These are phyloP conservation scores for Todiramphus chloris DNA, from an alignment of 2,113 vertebrate genomes.

Conservation along the genomic window DNA sequence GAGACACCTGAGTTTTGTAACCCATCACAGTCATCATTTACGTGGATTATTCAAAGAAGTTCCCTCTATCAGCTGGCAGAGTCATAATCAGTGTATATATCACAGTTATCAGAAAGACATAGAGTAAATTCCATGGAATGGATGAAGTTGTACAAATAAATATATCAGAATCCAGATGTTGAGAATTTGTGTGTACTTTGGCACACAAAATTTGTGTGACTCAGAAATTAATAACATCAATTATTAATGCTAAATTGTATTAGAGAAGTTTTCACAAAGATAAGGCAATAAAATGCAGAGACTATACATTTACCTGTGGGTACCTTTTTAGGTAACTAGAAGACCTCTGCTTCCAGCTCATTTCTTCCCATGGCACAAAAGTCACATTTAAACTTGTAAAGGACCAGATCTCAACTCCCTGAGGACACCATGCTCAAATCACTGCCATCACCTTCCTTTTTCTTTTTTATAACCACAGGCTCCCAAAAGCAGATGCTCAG, in stretches of 20 bases:
- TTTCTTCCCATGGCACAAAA: neutral
- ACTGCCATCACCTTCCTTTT: neutral
- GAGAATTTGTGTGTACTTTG: neutral
- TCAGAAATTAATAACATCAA: neutral
- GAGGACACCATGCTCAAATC: neutral
- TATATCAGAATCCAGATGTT: neutral
- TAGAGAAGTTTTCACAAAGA: neutral
- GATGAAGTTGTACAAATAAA: neutral
- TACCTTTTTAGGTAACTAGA: neutral
- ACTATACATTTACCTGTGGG: neutral
- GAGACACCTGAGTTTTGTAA: neutral
- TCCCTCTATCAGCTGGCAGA: neutral
- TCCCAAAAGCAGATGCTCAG: neutral
- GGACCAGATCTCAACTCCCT: neutral
- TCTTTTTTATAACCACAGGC: neutral
- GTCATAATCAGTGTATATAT: neutral
- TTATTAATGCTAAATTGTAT: neutral
- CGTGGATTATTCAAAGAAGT: neutral
- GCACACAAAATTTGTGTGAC: neutral
- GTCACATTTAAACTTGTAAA: neutral
- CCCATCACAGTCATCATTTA: neutral
- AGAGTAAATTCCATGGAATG: fast-evolving
- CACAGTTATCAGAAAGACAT: neutral
- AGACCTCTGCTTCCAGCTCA: neutral
- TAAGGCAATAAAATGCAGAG: neutral